Evolutionary conservation across 2,797 vertebrate genomes (phyloP), one percentile per base, ranked within the genome.

Genomic region (Xiphophorus birchmanni): DNA sequence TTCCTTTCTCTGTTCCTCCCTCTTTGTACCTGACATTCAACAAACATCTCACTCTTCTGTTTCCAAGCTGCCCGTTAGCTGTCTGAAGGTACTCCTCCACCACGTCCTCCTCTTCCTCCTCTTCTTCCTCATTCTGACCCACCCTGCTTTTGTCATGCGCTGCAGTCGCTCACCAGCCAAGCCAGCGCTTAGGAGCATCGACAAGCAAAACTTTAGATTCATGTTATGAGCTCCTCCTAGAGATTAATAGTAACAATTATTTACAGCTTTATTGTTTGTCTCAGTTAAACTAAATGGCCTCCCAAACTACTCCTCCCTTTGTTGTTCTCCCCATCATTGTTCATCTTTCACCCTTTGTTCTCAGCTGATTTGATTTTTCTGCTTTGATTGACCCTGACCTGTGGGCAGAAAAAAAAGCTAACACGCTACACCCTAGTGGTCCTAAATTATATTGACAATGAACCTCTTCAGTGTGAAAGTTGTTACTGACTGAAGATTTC

Each of bases 41-140:
- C 90, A 96, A 72, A 96, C 97, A 98, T 99, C 97, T 98, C 97
- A 97, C 97, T 99, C 97, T 98, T 99, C 97, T 99, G 97, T 98
- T 99, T 99, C 96, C 98, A 99, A 99, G 98, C 98, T 99, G 98
- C 98, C 97, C 97, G 95, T 97, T 98, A 99, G 97, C 97, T 98
- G 97, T 99, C 97, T 98, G 96, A 99, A 99, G 98, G 98, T 99
- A 99, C 92, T 96, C 92, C 92, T 95, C 89, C 82, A 82, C 87
- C 82, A 88, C 85, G 80, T 83, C 82, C 47, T 86, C 81, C 76
- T 89, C 81, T 63, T 89, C 75, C 83, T 85, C 87, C 80, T 71
- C 88, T 74, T 89, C 81, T 71, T 89, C 75, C 84, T 85, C 87
- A 87, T 89, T 82, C 86, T 84, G 91, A 88, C 77, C 83, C 78